These are phyloP conservation scores for Osmerus eperlanus DNA, from an alignment of 2,113 vertebrate species.

Conservation along the genomic window DNA sequence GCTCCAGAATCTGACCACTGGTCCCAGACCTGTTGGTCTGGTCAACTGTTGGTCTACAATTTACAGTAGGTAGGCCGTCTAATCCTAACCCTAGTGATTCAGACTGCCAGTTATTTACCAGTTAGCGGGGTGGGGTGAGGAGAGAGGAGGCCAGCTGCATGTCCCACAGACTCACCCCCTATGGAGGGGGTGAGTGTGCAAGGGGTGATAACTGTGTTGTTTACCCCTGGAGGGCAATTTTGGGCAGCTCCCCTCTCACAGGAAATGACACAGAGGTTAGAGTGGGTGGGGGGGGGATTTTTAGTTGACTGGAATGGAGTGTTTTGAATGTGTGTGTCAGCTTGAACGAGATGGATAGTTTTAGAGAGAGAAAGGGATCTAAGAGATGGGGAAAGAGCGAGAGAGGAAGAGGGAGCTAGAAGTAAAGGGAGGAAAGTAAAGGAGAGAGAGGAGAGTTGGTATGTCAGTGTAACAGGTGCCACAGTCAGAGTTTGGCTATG, in stretches of 20 bases:
- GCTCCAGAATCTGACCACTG: no score
- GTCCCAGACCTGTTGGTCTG: no score
- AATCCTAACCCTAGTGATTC: no score
- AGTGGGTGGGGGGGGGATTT: constrained; percentile 21
- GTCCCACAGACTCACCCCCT: constrained; percentile 4
- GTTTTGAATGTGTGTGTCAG: background rate
- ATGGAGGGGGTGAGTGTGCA: constrained; percentile 14
- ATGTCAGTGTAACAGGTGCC: background rate
- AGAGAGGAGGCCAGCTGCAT: background rate
- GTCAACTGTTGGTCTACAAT: no score
- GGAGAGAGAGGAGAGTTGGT: constrained; percentile 6
- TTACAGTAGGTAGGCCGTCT: no score
- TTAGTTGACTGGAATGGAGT: constrained; percentile 6
- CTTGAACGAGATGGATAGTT: background rate
- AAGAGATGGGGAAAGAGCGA: background rate
- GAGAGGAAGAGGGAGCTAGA: constrained; percentile 1
- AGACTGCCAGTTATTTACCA: no score
- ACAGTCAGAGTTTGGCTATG: background rate
- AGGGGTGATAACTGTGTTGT: constrained; percentile 45
- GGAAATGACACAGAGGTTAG: constrained; percentile 47
- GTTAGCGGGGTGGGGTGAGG: background rate
- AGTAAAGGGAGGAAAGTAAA: background rate
- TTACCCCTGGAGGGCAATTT: constrained; percentile 43
- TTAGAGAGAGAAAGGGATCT: background rate
- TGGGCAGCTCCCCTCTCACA: constrained; percentile 31